Conservation (phyloP, 2,113 vertebrate genomes). For the Rhinoderma darwinii region DNA sequence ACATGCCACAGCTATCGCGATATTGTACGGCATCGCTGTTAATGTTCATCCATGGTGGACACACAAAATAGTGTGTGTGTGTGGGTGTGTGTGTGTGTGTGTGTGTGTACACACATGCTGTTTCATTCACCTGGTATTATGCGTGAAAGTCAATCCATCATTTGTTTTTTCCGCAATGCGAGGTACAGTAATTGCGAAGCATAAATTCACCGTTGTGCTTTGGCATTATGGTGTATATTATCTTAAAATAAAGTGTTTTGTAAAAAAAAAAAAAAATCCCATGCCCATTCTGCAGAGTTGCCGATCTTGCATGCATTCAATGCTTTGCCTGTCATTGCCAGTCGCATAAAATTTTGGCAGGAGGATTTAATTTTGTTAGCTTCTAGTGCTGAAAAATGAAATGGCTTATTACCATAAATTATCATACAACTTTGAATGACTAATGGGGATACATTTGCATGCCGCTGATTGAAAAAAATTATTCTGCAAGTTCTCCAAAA, state of each 20-base stretch:
- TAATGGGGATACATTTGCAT: constrained; percentile 44
- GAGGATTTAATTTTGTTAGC: neutral
- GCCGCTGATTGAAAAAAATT: constrained; percentile 9
- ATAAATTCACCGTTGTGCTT: no score
- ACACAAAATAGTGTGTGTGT: no score
- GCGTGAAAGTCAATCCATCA: no score
- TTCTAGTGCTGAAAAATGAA: neutral
- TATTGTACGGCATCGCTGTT: no score
- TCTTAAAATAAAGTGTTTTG: neutral
- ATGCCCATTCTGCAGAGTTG: neutral
- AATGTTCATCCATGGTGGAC: no score
- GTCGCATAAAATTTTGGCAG: neutral
- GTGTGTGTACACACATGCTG: no score
- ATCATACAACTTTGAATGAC: constrained; percentile 23
- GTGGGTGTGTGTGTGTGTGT: no score
- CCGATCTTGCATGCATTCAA: neutral
- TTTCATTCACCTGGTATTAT: no score
- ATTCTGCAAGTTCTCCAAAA: neutral
- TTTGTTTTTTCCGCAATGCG: no score
- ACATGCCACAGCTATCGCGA: no score
- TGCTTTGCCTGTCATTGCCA: neutral
- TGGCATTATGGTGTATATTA: no score
- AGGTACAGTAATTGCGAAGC: no score
- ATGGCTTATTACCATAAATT: constrained; percentile 30
- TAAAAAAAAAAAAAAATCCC: neutral